A percentile compares a stretch with the other conserved stretches of the same genome.
phyloP scores from a whole-genome alignment of 64 coral and sea anemone genomes.

The Porites australiensis region DNA sequence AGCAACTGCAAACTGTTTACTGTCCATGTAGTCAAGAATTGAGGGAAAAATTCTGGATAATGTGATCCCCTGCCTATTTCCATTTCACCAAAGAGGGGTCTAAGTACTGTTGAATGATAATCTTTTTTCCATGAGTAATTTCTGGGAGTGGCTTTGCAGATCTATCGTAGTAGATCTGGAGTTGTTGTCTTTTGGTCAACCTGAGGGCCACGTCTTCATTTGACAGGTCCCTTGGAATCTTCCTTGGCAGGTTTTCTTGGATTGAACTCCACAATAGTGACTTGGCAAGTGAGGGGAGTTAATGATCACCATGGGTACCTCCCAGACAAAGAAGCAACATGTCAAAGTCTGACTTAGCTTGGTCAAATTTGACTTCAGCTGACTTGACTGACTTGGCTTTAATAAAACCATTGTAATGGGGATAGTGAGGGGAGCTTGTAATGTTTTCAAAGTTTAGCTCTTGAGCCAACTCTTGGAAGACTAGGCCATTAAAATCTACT shows the following conservation, averaged over 20 bases:
- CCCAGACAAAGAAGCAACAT: slow-evolving; percentile 50
- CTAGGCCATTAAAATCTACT: background rate
- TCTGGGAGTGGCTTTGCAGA: no score
- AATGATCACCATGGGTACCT: slow-evolving; percentile 41
- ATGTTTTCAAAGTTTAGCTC: background rate
- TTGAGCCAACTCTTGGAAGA: slow-evolving; percentile 14
- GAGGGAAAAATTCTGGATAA: background rate
- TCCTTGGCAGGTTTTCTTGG: slow-evolving; percentile 53
- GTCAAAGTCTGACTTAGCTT: slow-evolving; percentile 37
- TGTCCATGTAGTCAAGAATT: background rate
- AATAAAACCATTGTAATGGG: slow-evolving; percentile 48
- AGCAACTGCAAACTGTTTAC: background rate
- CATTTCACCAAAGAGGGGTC: slow-evolving; percentile 57
- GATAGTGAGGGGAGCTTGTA: slow-evolving; percentile 47
- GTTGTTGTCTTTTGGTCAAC: slow-evolving; percentile 49
- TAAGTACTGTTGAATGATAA: slow-evolving; percentile 65
- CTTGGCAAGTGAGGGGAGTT: slow-evolving; percentile 67
- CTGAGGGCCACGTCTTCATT: slow-evolving; percentile 63
- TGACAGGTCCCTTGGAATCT: slow-evolving; percentile 28
- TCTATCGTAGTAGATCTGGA: slow-evolving; percentile 63
- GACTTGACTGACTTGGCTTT: slow-evolving; percentile 68
- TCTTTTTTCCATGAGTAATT: slow-evolving; percentile 34
- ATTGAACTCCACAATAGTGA: slow-evolving; percentile 52
- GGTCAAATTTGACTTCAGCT: slow-evolving; percentile 45
- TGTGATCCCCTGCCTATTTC: slow-evolving; percentile 1